phyloP scores from a whole-genome alignment of 2,888 invertebrate genomes.

The Neoascia interrupta region DNA sequence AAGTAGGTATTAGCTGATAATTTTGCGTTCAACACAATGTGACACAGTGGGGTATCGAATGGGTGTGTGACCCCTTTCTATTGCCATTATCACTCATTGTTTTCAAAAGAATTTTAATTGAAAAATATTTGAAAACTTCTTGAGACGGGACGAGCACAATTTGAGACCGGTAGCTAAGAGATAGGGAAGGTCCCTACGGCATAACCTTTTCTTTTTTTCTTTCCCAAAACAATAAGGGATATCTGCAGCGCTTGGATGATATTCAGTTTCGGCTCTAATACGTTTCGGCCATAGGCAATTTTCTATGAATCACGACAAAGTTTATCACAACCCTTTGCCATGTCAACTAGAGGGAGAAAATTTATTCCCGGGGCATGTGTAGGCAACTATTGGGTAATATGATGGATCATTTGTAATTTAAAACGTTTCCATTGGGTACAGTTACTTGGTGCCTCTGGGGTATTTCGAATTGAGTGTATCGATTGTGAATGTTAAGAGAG shows the following conservation, averaged over 20 bases:
- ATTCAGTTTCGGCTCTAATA: constrained; percentile 36
- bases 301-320: constrained; percentile 37
- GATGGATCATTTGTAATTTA: constrained; percentile 61
- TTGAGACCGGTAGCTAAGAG: constrained; percentile 26
- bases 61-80: constrained; percentile 1
- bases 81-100: constrained; percentile 30
- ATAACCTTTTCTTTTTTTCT: constrained; percentile 44
- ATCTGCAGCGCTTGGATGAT: constrained; percentile 26
- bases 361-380: constrained; percentile 40
- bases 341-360: constrained; percentile 11
- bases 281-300: constrained; percentile 40
- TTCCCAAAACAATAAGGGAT: background rate
- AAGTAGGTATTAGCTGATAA: constrained; percentile 34
- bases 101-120: constrained; percentile 54
- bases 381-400: constrained; percentile 30
- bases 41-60: background rate
- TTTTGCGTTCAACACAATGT: constrained; percentile 10
- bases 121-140: constrained; percentile 45
- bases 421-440: constrained; percentile 39
- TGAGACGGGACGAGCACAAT: constrained; percentile 11
- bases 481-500: background rate
- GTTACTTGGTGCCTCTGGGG: constrained; percentile 28
- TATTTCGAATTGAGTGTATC: constrained; percentile 12
- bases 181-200: constrained; percentile 44
- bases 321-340: constrained; percentile 57